Percentiles rank a stretch among this genome's conserved stretches.
Evolutionary conservation across 2,113 vertebrate species (phyloP).

Genomic region (Tamias sibiricus): DNA sequence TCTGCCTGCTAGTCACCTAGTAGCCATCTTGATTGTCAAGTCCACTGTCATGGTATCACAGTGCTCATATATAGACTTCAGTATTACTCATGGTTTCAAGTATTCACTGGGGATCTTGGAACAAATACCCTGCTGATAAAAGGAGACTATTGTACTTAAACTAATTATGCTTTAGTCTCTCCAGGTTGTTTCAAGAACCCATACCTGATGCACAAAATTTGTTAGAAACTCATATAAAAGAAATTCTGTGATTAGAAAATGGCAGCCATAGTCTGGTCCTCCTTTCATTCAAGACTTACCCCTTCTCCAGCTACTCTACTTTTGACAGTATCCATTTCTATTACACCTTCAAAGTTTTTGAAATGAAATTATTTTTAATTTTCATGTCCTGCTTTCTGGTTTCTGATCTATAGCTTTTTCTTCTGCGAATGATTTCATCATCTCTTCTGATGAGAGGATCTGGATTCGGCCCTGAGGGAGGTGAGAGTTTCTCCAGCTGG

Average conservation of each 20-base stretch:
- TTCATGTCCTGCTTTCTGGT: background rate
- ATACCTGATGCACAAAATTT: background rate
- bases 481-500: too few species aligned
- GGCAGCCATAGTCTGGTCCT: fast-evolving
- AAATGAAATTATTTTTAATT: background rate
- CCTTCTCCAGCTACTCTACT: background rate
- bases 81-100: too few species aligned
- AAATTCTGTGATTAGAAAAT: background rate
- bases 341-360: background rate
- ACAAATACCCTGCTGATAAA: background rate
- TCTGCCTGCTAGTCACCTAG: background rate
- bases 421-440: background rate
- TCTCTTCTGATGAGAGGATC: background rate
- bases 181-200: background rate
- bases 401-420: background rate
- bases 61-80: background rate
- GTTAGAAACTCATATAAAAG: background rate
- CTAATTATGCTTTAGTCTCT: background rate
- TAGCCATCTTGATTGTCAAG: background rate
- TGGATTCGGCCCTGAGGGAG: too few species aligned
- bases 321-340: background rate
- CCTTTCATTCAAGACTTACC: background rate
- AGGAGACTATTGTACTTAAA: background rate
- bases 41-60: fast-evolving
- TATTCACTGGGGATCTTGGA: background rate